Evolutionary conservation across 2,113 vertebrate species (phyloP).

Genomic region (Toxotes chatareus): DNA sequence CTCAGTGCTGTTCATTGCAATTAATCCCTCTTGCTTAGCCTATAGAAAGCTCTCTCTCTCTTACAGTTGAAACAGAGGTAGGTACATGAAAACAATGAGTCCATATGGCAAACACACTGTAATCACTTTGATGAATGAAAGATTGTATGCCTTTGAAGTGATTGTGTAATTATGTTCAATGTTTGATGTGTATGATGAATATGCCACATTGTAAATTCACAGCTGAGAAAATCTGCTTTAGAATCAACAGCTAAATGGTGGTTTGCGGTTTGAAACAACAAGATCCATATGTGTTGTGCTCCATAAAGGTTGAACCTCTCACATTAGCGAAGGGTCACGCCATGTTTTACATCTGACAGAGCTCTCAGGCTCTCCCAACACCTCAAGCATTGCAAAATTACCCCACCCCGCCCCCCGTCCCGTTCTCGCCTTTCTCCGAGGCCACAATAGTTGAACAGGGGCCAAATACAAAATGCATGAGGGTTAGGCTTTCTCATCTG

Average conservation of each 20-base stretch:
- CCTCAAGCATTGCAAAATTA: slow-evolving; percentile 66
- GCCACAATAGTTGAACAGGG: slow-evolving; percentile 68
- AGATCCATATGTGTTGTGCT: slow-evolving; percentile 77
- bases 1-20: slow-evolving; percentile 84
- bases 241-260: slow-evolving; percentile 80
- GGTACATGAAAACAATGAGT: slow-evolving; percentile 77
- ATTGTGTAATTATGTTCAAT: slow-evolving; percentile 79
- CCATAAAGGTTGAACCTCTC: slow-evolving; percentile 73
- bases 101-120: slow-evolving; percentile 81
- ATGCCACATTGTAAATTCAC: slow-evolving; percentile 79
- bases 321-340: slow-evolving; percentile 69
- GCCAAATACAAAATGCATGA: slow-evolving; percentile 86
- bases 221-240: slow-evolving; percentile 78
- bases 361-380: slow-evolving; percentile 64
- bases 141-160: slow-evolving; percentile 79
- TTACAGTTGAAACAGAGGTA: slow-evolving; percentile 75
- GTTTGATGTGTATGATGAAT: slow-evolving; percentile 82
- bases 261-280: slow-evolving; percentile 74
- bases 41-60: slow-evolving; percentile 59
- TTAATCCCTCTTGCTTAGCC: slow-evolving; percentile 72
- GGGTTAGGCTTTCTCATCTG: slow-evolving; percentile 82
- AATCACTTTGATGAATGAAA: slow-evolving; percentile 82
- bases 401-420: background rate
- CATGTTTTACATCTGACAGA: slow-evolving; percentile 78
- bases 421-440: slow-evolving; percentile 42